Evolutionary conservation across 1,140 invertebrate species (phyloP), one percentile per base, ranked within the genome.

Genomic region (Panulirus ornatus): DNA sequence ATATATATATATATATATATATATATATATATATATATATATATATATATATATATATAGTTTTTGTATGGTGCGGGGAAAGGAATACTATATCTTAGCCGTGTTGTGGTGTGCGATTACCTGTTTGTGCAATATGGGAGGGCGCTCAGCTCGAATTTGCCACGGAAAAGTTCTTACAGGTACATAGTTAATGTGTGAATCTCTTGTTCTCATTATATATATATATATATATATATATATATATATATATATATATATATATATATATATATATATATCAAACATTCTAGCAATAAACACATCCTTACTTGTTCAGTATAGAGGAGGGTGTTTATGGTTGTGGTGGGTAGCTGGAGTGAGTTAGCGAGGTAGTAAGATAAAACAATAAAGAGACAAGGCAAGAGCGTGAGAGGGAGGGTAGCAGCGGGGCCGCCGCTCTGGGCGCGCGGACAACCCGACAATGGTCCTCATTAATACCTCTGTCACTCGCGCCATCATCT

Each of bases 391-490:
- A 81, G 78, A 30, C 19, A 30, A 19, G 36, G 44, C n/a, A 79
- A n/a, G 38, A 40, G 75, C 27, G 44, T 1, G 27, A 34, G 44
- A n/a, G 51, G 1, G 42, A 51, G 75, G 38, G 44, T 9, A 44
- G 38, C 38, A 78, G 44, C 38, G 42, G 76, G 27, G 78, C 30
- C 42, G 9, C 19, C 36, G 27, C 51, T 38, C 51, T 27, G 38
- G 34, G 42, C 36, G 44, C 47, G 70, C 70, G 70, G 83, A 85
- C 83, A 85, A 47, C 70, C 70, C 42, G 36, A 85, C 83, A 85
- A 85, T 85, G 83, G 83, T 27, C 42, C 66, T 85, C 83, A 75
- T 85, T 85, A 85, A 73, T 85, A 85, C 83, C 83, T 75, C 83
- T 75, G 70, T 75, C 83, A 85, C 58, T 85, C 70, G 42, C 36